A percentile compares a stretch with the other conserved stretches of the same genome.
phyloP scores from a whole-genome alignment of 2,113 vertebrate species.

The Crotalus horridus region DNA sequence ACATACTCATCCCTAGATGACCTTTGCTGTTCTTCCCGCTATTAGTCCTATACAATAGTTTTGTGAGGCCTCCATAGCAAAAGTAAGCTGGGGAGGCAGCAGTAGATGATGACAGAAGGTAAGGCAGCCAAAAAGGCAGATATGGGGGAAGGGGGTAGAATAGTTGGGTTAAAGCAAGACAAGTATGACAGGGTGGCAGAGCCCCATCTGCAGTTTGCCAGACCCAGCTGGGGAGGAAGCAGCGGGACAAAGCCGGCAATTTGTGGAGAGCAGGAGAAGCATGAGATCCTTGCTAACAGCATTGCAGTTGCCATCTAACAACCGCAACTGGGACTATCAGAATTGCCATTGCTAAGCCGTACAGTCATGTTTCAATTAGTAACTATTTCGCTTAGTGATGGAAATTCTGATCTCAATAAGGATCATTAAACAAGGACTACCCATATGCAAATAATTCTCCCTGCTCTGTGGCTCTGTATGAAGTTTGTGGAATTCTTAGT shows the following conservation, averaged over 20 bases:
- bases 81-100: not conserved
- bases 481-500: not conserved
- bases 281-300: too few relatives aligned
- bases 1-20: not conserved
- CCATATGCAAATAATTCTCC: not conserved
- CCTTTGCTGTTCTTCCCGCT: not conserved
- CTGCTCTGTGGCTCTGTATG: not conserved
- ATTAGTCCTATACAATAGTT: not conserved
- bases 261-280: not conserved
- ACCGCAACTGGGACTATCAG: not conserved
- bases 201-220: not conserved
- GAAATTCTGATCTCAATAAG: not conserved
- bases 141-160: not conserved
- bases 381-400: not conserved
- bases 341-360: not conserved
- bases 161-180: not conserved
- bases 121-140: not conserved
- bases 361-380: not conserved
- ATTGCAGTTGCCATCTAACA: not conserved
- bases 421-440: not conserved
- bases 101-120: not conserved
- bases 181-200: not conserved
- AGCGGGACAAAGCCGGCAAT: not conserved
- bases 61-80: not conserved
- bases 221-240: not conserved